phyloP scores from a whole-genome alignment of 2,888 invertebrate genomes.

The Fragum whitleyi region DNA sequence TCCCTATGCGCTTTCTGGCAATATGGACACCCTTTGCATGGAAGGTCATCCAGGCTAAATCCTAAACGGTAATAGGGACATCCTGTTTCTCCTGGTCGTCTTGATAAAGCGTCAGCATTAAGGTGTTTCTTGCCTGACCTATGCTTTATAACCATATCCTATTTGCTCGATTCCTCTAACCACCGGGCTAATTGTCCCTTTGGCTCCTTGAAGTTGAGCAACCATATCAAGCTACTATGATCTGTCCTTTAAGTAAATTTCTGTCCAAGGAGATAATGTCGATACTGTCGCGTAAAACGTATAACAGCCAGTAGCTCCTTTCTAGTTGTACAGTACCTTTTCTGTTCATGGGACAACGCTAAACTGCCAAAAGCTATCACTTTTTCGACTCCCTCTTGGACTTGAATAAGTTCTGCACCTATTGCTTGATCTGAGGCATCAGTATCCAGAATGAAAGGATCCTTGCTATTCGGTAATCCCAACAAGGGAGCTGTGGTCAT shows the following conservation, averaged over 20 bases:
- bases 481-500: slow-evolving; percentile 40
- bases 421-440: slow-evolving; percentile 55
- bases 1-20: no score
- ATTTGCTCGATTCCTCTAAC: no score
- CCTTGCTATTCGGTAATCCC: slow-evolving; percentile 34
- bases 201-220: slow-evolving; percentile 17
- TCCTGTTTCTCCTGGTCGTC: no score
- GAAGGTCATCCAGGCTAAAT: no score
- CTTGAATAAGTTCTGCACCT: slow-evolving; percentile 55
- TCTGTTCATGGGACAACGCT: slow-evolving; percentile 46
- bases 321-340: slow-evolving; percentile 57
- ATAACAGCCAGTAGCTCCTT: slow-evolving; percentile 22
- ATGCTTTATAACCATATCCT: no score
- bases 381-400: slow-evolving; percentile 53
- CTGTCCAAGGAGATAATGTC: slow-evolving; percentile 21
- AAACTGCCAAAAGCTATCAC: slow-evolving; percentile 51
- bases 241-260: slow-evolving; percentile 8
- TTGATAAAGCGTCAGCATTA: no score
- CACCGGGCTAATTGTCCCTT: no score
- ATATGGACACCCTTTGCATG: no score
- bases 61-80: no score
- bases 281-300: slow-evolving; percentile 25
- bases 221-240: slow-evolving; percentile 8
- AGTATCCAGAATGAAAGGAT: slow-evolving; percentile 50
- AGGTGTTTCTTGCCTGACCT: no score